phyloP scores from a whole-genome alignment of 2,888 invertebrate genomes.

The Galerucella nymphaeae region DNA sequence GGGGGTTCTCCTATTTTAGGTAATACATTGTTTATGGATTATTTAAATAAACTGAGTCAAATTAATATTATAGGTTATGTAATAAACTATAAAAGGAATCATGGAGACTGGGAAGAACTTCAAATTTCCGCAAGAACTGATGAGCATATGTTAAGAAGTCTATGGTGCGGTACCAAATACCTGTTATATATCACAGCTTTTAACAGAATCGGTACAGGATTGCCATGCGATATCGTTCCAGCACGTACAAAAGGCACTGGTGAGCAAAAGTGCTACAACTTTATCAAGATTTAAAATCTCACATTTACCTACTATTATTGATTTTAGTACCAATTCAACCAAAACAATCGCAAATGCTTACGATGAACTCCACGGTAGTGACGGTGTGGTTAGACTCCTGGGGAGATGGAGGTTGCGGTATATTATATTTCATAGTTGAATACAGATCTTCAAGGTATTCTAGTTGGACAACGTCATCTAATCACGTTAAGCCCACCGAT shows the following conservation, averaged over 20 bases:
- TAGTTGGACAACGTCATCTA: constrained; percentile 83
- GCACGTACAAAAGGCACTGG: constrained; percentile 85
- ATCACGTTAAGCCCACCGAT: constrained; percentile 84
- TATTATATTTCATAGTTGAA: constrained; percentile 86
- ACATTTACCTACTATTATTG: constrained; percentile 51
- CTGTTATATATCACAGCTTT: constrained; percentile 91
- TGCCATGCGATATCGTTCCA: constrained; percentile 89
- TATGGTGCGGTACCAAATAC: constrained; percentile 90
- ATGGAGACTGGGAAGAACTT: constrained; percentile 92
- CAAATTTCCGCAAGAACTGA: constrained; percentile 86
- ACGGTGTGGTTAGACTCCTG: constrained; percentile 89
- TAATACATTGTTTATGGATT: neutral
- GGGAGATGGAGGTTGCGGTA: constrained; percentile 91
- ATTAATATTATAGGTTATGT: constrained; percentile 75
- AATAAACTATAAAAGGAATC: constrained; percentile 89
- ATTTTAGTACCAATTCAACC: constrained; percentile 79
- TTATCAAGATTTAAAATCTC: neutral
- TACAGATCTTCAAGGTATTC: constrained; percentile 75
- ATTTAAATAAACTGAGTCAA: too few relatives aligned
- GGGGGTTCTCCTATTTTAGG: constrained; percentile 86
- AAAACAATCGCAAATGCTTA: constrained; percentile 83
- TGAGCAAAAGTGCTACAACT: constrained; percentile 56
- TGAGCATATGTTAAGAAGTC: constrained; percentile 81
- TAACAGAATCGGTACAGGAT: constrained; percentile 88
- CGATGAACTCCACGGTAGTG: constrained; percentile 86